These are phyloP conservation scores for Channa argus DNA, from an alignment of 2,113 vertebrate species.

Conservation along the genomic window DNA sequence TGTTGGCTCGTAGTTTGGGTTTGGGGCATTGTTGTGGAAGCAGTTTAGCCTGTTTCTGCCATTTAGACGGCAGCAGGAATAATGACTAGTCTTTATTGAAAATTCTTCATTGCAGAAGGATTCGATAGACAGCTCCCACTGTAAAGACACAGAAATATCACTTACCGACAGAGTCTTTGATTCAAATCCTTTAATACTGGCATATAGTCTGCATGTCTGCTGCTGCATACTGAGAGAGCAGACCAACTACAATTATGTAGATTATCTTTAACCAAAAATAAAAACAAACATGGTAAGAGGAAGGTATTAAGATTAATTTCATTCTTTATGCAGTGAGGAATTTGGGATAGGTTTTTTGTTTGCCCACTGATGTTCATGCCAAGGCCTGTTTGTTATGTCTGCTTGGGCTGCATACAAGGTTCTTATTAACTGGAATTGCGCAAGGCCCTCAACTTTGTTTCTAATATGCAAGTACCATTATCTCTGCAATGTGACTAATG, in stretches of 20 bases:
- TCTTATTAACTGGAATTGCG: constrained; percentile 32
- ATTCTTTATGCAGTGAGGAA: constrained; percentile 6
- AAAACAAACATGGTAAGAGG: neutral
- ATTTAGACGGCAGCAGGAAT: constrained; percentile 68
- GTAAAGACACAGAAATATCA: constrained; percentile 21
- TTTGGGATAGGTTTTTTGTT: constrained; percentile 14
- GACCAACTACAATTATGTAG: too few species aligned
- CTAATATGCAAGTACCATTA: constrained; percentile 28
- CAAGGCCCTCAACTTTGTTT: constrained; percentile 40
- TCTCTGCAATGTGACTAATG: constrained; percentile 58
- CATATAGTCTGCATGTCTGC: neutral
- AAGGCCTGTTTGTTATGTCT: constrained; percentile 61
- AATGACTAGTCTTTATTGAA: constrained; percentile 67
- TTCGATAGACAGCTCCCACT: constrained; percentile 77
- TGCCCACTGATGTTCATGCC: constrained; percentile 32
- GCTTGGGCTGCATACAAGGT: constrained; percentile 9
- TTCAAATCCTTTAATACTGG: constrained; percentile 1
- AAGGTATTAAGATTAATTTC: neutral
- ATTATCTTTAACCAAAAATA: neutral
- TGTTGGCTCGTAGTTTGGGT: constrained; percentile 68
- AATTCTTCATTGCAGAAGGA: constrained; percentile 73
- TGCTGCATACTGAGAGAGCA: too few species aligned
- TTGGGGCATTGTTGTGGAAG: constrained; percentile 65
- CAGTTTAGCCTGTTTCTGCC: constrained; percentile 52
- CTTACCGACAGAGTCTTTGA: neutral